Evolutionary conservation across 2,797 vertebrate genomes (phyloP), one percentile per base, ranked within the genome.

Genomic region (Chrosomus eos): DNA sequence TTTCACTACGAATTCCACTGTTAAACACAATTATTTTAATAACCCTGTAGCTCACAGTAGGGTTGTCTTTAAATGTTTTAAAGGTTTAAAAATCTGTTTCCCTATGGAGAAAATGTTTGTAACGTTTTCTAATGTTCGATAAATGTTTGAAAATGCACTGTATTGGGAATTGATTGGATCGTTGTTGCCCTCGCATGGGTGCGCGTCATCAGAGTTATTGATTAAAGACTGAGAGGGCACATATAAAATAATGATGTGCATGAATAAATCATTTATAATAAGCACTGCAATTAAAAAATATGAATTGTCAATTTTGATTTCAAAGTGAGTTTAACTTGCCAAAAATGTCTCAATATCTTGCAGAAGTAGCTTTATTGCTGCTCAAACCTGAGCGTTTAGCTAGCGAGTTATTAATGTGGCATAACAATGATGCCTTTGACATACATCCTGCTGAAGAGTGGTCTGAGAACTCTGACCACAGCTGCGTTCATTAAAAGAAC

Each of bases 401-500:
- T 36, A 28, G 40, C 9, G 4, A 51, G 43, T 16, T 83, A 28
- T 83, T 66, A 75, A 38, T 83, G 81, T 83, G 71, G 71, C 9
- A 4, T 51, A 6, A 38, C 28, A 48, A 53, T 66, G 58, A 38
- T 14, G 21, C 31, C n/a, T 68, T 76, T 83, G 72, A 76, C 62
- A 64, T n/a, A 31, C n/a, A 72, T 48, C 31, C 68, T 75, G 62
- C 31, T 33, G 62, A 71, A 66, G 33, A 23, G 75, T 85, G 88
- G 83, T 88, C 88, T 87, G 53, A 75, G 14, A 80, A 36, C 11
- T 19, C 36, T 72, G 58, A 87, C 85, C 80, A 80, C 88, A 87
- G 53, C 43, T 51, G 33, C 19, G n/a, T 82, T 60, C 62, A 80
- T 71, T 80, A 18, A 72, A 76, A 60, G 26, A 43, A 7, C n/a